phyloP scores from a whole-genome alignment of 2,888 invertebrate genomes.

The Diachrysia chrysitis region DNA sequence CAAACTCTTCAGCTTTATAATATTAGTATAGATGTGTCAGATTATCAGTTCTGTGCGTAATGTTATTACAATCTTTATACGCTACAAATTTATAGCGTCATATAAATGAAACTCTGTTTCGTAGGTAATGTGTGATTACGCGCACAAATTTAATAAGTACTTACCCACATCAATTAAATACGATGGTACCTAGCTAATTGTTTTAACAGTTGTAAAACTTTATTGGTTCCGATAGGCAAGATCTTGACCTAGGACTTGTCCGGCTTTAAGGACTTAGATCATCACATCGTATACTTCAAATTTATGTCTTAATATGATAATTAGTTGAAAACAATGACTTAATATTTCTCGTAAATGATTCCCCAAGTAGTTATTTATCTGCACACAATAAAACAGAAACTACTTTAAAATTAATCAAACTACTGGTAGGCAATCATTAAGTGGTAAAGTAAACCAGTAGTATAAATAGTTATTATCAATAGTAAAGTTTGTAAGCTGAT shows the following conservation, averaged over 20 bases:
- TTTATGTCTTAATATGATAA: background rate
- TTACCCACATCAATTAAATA: background rate
- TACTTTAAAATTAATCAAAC: background rate
- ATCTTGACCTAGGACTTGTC: constrained; percentile 11
- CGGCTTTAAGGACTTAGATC: background rate
- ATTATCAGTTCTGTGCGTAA: constrained; percentile 13
- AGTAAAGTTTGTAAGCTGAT: constrained; percentile 20
- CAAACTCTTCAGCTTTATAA: too few species aligned
- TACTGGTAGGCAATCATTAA: constrained; percentile 10
- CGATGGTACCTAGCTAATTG: background rate
- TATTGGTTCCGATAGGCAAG: constrained; percentile 21
- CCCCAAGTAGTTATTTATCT: too few species aligned
- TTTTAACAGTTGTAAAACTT: background rate
- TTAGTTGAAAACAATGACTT: background rate
- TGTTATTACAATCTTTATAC: constrained; percentile 16
- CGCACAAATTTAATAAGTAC: constrained; percentile 14
- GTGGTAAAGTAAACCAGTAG: background rate
- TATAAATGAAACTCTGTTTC: constrained; percentile 7
- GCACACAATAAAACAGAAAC: too few species aligned
- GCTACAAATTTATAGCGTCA: constrained; percentile 15
- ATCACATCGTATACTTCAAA: background rate
- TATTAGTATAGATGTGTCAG: too few species aligned
- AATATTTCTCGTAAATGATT: background rate
- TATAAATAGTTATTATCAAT: constrained; percentile 15
- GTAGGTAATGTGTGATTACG: constrained; percentile 16